A percentile compares a stretch with the other conserved stretches of the same genome.
Conservation (phyloP, 2,113 vertebrate genomes). For the Damaliscus lunatus region DNA sequence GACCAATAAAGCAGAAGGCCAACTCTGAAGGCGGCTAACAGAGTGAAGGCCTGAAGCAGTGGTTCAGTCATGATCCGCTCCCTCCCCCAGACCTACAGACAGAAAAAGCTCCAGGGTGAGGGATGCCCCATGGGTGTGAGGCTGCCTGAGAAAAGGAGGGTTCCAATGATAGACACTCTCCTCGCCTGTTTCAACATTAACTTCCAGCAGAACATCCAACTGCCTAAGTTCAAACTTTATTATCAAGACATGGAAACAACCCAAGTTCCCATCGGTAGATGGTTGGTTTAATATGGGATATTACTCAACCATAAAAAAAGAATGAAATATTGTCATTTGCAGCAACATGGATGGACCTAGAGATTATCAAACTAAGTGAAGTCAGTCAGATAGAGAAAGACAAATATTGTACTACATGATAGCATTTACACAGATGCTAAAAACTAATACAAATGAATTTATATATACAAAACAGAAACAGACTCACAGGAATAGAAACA, state of each 20-base stretch:
- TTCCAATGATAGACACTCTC: neutral
- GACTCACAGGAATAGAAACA: neutral
- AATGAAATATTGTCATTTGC: neutral
- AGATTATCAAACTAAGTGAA: neutral
- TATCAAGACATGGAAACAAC: neutral
- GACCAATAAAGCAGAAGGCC: neutral
- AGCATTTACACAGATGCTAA: neutral
- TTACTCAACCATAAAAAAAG: neutral
- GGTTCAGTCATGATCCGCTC: neutral
- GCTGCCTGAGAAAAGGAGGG: neutral
- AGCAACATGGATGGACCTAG: neutral
- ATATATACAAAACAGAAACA: neutral
- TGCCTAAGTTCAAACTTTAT: neutral
- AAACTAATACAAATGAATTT: neutral
- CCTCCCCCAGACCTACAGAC: neutral
- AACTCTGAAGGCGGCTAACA: neutral
- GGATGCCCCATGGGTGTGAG: rapidly evolving
- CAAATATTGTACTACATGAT: neutral
- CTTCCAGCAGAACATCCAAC: neutral
- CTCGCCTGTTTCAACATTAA: neutral
- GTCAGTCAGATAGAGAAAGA: neutral
- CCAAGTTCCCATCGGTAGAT: neutral
- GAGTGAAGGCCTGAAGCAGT: no score
- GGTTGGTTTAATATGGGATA: neutral
- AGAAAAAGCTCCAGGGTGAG: neutral